Conservation (phyloP, 2,113 vertebrate species). For the Camelus bactrianus region DNA sequence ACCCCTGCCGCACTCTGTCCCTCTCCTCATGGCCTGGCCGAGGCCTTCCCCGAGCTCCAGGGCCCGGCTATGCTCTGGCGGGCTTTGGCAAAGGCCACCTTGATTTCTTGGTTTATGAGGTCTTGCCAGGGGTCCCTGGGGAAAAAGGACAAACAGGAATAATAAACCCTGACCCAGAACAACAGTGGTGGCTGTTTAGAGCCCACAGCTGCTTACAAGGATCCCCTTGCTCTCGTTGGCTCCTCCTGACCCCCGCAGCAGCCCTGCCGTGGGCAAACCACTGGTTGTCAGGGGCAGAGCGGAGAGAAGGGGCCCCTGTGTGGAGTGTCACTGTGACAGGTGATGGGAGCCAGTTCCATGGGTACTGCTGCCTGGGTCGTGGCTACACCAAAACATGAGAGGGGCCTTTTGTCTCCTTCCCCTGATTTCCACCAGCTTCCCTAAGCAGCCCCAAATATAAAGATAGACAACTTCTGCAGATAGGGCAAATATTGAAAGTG, state of each 20-base stretch:
- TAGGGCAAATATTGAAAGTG: not conserved
- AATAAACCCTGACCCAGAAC: not conserved
- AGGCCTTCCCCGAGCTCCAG: not conserved
- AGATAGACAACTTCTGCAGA: not conserved
- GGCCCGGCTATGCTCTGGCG: slow-evolving; percentile 71
- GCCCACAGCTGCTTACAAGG: not conserved
- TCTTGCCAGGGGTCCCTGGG: slow-evolving; percentile 92
- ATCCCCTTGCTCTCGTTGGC: not conserved
- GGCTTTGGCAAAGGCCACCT: slow-evolving; percentile 89
- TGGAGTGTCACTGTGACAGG: not conserved
- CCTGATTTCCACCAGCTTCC: not conserved
- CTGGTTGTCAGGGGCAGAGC: not conserved
- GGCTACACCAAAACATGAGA: not conserved
- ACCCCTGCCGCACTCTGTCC: rapidly evolving
- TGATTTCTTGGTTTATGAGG: slow-evolving; percentile 92
- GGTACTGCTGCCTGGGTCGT: not conserved
- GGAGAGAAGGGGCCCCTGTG: not conserved
- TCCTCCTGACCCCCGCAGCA: not conserved
- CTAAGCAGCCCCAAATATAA: not conserved
- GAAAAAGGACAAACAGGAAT: not conserved
- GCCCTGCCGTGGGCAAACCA: not conserved
- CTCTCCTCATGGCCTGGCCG: not conserved
- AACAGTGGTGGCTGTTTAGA: rapidly evolving
- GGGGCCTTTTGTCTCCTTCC: not conserved
- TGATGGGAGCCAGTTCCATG: not conserved